phyloP scores from a whole-genome alignment of 2,797 vertebrate species.

The Myotis daubentonii region DNA sequence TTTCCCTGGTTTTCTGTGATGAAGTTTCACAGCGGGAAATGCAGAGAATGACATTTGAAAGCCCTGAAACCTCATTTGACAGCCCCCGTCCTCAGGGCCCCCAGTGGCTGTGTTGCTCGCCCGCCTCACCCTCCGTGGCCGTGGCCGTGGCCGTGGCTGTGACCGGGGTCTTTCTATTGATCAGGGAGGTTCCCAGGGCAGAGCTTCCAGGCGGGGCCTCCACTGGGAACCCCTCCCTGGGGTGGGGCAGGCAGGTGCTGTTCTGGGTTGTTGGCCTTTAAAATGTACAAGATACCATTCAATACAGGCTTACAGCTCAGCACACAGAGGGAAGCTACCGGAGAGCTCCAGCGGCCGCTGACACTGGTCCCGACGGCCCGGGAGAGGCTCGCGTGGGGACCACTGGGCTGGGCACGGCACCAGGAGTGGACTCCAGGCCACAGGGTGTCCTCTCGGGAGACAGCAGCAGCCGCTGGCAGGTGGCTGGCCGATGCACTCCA shows the following conservation, averaged over 20 bases:
- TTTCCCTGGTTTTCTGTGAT: neutral
- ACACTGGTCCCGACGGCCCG: neutral
- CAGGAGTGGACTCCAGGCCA: neutral
- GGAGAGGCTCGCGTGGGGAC: neutral
- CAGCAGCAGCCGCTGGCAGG: neutral
- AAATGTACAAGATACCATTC: neutral
- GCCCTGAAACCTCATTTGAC: neutral
- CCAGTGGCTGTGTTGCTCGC: too few relatives aligned
- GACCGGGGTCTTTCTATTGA: neutral
- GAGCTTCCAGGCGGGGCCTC: neutral
- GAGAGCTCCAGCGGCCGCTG: neutral
- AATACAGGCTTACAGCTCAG: neutral
- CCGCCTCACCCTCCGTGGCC: neutral
- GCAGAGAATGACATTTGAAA: neutral
- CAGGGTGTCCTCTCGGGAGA: neutral
- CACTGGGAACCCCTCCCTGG: neutral
- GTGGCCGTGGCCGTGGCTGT: too few relatives aligned
- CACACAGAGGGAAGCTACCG: neutral
- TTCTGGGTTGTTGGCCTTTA: conserved; percentile 22
- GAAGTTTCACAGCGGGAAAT: neutral
- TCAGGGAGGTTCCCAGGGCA: neutral
- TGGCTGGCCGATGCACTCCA: neutral
- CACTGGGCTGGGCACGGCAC: neutral
- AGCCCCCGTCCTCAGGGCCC: too few relatives aligned
- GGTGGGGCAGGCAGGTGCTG: neutral